Evolutionary conservation across 2,888 invertebrate species (phyloP).

Genomic region (Allacma fusca): DNA sequence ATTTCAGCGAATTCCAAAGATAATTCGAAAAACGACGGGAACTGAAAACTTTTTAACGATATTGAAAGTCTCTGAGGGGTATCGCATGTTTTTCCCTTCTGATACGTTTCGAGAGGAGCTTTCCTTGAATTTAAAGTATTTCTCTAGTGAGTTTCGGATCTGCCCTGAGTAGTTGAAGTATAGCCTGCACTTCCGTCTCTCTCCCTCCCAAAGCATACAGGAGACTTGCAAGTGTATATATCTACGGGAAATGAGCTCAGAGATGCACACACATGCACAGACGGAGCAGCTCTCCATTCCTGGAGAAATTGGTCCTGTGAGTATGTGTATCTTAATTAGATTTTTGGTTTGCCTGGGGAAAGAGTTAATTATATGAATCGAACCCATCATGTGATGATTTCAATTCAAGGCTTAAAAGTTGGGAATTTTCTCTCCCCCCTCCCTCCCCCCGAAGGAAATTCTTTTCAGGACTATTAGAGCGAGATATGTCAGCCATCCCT

Average conservation of each 20-base stretch:
- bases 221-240: too few relatives aligned
- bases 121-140: too few relatives aligned
- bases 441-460: neutral
- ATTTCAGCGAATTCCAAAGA: too few relatives aligned
- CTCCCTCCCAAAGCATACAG: too few relatives aligned
- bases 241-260: too few relatives aligned
- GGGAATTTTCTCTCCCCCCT: constrained; percentile 24
- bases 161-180: neutral
- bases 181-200: neutral
- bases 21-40: too few relatives aligned
- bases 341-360: constrained; percentile 22
- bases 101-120: too few relatives aligned
- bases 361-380: constrained; percentile 45
- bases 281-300: too few relatives aligned
- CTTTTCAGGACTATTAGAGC: constrained; percentile 38
- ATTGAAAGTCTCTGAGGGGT: too few relatives aligned
- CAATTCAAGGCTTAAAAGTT: constrained; percentile 35
- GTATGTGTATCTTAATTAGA: constrained; percentile 36
- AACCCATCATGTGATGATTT: constrained; percentile 40
- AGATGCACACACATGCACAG: too few relatives aligned
- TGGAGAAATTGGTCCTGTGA: too few relatives aligned
- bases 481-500: constrained; percentile 19
- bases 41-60: neutral
- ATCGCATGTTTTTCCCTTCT: too few relatives aligned
- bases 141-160: neutral